Evolutionary conservation across 2,113 vertebrate species (phyloP).

Genomic region (Polypterus bichir): DNA sequence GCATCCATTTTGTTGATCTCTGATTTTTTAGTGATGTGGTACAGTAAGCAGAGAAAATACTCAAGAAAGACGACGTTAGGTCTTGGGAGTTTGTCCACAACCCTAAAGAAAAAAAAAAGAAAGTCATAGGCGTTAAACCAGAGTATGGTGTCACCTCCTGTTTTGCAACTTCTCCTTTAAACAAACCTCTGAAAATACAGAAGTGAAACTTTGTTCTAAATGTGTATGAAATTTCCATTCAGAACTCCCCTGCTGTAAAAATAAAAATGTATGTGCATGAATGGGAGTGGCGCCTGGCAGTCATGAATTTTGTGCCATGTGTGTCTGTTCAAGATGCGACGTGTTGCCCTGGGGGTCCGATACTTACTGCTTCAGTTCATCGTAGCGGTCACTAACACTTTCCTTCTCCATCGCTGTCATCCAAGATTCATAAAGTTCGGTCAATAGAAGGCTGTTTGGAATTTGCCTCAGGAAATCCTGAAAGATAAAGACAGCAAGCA

Average conservation of each 20-base stretch:
- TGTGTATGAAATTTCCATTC: conserved; percentile 27
- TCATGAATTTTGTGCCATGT: not conserved
- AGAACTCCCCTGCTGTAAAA: conserved; percentile 23
- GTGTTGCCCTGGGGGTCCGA: not conserved
- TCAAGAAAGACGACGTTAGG: conserved; percentile 62
- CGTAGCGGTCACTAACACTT: conserved; percentile 40
- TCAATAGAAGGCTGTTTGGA: conserved; percentile 68
- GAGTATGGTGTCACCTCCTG: not conserved
- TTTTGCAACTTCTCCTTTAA: conserved; percentile 16
- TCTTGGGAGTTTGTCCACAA: conserved; percentile 54
- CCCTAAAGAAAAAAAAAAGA: conserved; percentile 36
- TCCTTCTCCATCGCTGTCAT: conserved; percentile 59
- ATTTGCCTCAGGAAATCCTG: conserved; percentile 85
- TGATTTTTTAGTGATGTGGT: conserved; percentile 49
- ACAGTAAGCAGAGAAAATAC: conserved; percentile 52
- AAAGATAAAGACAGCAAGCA: conserved; percentile 11
- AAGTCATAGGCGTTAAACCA: not conserved
- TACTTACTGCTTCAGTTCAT: conserved; percentile 66
- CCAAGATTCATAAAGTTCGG: conserved; percentile 67
- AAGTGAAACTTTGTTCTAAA: conserved; percentile 21
- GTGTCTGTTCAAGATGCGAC: not conserved
- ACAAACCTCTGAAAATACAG: conserved; percentile 6
- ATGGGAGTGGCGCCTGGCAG: not conserved
- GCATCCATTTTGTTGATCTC: conserved; percentile 75
- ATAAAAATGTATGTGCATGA: too few relatives aligned